Percentiles rank a stretch among this genome's conserved stretches.
These are phyloP conservation scores for Nyctalus aviator DNA, from an alignment of 2,797 vertebrate species.

Conservation along the genomic window DNA sequence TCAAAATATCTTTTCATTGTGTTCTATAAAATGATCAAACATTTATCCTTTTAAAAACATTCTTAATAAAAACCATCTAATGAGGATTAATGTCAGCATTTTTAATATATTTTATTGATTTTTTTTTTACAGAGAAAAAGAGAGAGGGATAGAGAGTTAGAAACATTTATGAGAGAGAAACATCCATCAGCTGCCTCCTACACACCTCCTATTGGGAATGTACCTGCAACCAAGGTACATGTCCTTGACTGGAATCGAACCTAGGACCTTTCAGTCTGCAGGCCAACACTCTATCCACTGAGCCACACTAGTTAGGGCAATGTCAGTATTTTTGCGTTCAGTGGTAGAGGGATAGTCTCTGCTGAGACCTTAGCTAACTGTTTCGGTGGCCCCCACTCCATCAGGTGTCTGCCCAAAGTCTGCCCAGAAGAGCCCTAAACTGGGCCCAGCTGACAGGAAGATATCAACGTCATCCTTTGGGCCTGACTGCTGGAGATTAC, in stretches of 20 bases:
- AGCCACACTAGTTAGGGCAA: too few species aligned
- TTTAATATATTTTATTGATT: neutral
- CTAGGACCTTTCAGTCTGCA: too few species aligned
- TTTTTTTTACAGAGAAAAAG: too few species aligned
- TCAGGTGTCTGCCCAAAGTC: neutral
- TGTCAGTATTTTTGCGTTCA: neutral
- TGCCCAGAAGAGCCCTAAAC: neutral
- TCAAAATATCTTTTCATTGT: slow-evolving; percentile 5
- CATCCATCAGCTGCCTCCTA: too few species aligned
- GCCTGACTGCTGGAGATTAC: neutral
- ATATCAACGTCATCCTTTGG: neutral
- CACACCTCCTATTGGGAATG: too few species aligned
- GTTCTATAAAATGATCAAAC: neutral
- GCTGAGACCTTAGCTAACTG: neutral
- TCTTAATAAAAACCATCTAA: neutral
- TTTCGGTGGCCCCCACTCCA: neutral
- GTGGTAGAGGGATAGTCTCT: neutral
- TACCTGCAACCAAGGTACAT: too few species aligned
- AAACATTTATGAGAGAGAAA: too few species aligned
- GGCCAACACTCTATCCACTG: too few species aligned
- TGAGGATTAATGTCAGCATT: neutral
- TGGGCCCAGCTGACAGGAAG: neutral
- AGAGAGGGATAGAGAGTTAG: too few species aligned
- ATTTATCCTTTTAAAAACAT: neutral
- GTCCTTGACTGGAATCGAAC: too few species aligned